Percentiles rank a stretch among this genome's conserved stretches.
These are phyloP conservation scores for Sardinella longiceps DNA, from an alignment of 2,797 vertebrate species.

Conservation along the genomic window DNA sequence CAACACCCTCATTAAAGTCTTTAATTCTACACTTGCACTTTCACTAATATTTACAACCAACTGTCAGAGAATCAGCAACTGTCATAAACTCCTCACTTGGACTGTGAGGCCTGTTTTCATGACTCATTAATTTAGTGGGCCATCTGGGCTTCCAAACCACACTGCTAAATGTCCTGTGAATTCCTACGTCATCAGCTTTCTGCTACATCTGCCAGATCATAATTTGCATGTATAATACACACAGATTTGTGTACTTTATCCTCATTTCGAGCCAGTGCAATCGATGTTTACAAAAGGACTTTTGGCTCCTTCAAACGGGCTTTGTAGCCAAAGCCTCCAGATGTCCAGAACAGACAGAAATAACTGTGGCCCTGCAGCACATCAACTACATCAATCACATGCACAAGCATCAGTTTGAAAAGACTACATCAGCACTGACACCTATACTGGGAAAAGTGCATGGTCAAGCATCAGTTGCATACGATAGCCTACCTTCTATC, in stretches of 20 bases:
- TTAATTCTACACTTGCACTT: not conserved
- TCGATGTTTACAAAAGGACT: not conserved
- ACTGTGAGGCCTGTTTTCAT: not conserved
- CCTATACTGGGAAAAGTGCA: not conserved
- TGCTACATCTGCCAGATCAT: not conserved
- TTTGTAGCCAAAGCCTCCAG: not conserved
- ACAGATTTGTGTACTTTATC: not conserved
- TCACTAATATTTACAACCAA: not conserved
- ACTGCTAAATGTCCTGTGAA: constrained; percentile 4
- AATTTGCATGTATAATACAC: not conserved
- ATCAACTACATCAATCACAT: too few species aligned
- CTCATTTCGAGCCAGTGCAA: not conserved
- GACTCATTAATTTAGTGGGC: not conserved
- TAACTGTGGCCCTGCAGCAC: not conserved
- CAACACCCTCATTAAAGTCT: not conserved
- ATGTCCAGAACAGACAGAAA: not conserved
- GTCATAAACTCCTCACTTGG: not conserved
- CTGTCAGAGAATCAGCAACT: not conserved
- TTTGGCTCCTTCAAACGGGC: not conserved
- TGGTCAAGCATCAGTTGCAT: not conserved
- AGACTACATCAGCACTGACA: not conserved
- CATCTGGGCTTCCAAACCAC: not conserved
- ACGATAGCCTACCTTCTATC: not conserved
- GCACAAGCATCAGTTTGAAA: not conserved
- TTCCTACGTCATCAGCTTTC: not conserved